These are phyloP conservation scores for Coptotermes formosanus DNA, from an alignment of 1,140 invertebrate genomes.

Conservation along the genomic window DNA sequence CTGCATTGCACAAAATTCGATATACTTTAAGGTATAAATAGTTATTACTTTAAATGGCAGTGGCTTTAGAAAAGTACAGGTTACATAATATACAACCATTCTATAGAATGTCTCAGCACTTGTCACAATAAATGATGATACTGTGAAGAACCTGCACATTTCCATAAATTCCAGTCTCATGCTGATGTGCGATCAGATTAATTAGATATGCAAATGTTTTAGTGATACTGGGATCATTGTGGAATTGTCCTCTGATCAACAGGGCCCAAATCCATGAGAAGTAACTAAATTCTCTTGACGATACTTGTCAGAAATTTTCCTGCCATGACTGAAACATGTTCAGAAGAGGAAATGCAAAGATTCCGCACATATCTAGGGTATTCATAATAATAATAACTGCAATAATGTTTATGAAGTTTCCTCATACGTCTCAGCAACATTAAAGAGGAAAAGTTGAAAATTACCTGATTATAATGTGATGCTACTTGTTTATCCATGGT, in stretches of 20 bases:
- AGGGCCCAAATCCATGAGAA: too few species aligned
- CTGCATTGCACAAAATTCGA: neutral
- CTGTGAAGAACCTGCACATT: neutral
- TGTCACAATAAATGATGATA: neutral
- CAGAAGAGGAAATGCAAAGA: neutral
- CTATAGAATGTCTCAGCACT: neutral
- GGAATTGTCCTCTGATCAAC: too few species aligned
- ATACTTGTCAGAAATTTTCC: too few species aligned
- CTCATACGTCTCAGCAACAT: neutral
- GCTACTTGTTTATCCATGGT: neutral
- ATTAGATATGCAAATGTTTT: too few species aligned
- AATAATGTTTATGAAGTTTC: neutral
- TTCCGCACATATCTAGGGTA: neutral
- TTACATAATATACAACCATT: neutral
- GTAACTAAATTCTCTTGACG: too few species aligned
- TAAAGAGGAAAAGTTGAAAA: neutral
- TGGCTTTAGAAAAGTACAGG: neutral
- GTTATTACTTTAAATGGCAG: constrained; percentile 4
- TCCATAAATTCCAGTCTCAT: neutral
- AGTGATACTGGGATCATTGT: too few species aligned
- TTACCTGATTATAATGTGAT: neutral
- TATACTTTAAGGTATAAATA: constrained; percentile 11
- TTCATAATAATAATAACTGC: neutral
- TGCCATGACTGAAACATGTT: too few species aligned
- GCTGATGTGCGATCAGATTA: too few species aligned